Evolutionary conservation across 2,797 vertebrate species (phyloP).

Genomic region (Parotocinclus haroldoi): DNA sequence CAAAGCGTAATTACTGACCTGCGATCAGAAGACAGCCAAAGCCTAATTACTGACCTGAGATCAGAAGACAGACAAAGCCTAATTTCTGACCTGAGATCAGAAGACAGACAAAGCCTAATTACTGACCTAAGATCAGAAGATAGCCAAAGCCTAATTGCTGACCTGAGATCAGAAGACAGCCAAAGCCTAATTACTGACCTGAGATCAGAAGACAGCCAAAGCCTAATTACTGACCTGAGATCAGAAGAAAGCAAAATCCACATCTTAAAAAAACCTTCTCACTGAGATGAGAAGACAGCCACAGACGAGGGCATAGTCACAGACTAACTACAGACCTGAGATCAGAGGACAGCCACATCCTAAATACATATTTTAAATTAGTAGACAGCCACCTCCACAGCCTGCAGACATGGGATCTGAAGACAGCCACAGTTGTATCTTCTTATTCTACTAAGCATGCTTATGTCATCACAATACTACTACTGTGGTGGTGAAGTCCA

Average conservation of each 20-base stretch:
- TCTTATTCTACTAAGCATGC: no score
- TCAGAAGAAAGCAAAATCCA: background rate
- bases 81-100: conserved; percentile 2
- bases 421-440: background rate
- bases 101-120: background rate
- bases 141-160: background rate
- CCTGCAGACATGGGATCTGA: background rate
- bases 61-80: background rate
- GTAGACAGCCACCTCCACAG: background rate
- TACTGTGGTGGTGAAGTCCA: no score
- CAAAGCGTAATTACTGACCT: no score
- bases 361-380: background rate
- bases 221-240: background rate
- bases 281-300: no score
- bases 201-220: background rate
- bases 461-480: no score
- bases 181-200: background rate
- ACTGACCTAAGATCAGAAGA: background rate
- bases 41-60: no score
- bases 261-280: background rate
- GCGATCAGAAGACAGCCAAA: no score
- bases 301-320: no score
- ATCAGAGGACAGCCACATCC: no score
- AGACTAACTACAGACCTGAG: no score
- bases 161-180: background rate